These are phyloP conservation scores for Suillia variegata DNA, from an alignment of 2,888 invertebrate species.

Conservation along the genomic window DNA sequence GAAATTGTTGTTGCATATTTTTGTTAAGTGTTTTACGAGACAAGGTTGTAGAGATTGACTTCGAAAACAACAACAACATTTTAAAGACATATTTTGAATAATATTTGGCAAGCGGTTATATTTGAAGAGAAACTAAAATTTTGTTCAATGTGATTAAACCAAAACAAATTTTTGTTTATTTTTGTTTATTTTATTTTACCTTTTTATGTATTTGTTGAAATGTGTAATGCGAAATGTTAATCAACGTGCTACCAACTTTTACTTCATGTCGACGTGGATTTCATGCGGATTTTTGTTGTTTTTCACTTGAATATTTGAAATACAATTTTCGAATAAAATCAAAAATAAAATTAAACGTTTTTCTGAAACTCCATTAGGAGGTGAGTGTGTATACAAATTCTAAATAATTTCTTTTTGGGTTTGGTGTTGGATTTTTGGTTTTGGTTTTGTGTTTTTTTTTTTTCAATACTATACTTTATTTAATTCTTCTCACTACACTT, in stretches of 20 bases:
- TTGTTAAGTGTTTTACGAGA: too few species aligned
- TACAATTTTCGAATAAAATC: too few species aligned
- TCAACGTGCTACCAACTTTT: background rate
- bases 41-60: too few species aligned
- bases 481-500: background rate
- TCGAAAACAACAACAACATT: background rate
- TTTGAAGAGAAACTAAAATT: background rate
- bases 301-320: too few species aligned
- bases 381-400: conserved; percentile 49
- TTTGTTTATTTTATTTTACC: too few species aligned
- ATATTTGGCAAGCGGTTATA: background rate
- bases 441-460: conserved; percentile 15
- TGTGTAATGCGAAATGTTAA: background rate
- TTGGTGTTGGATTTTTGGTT: conserved; percentile 39
- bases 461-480: background rate
- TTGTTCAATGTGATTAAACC: background rate
- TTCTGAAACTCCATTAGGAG: conserved; percentile 45
- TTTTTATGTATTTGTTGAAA: background rate
- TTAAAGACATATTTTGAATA: background rate
- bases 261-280: background rate
- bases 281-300: background rate
- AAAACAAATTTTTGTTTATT: background rate
- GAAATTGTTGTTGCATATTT: background rate
- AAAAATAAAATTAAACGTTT: background rate
- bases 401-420: conserved; percentile 21